phyloP scores from a whole-genome alignment of 2,888 invertebrate species.

The Meiosimyza decipiens region DNA sequence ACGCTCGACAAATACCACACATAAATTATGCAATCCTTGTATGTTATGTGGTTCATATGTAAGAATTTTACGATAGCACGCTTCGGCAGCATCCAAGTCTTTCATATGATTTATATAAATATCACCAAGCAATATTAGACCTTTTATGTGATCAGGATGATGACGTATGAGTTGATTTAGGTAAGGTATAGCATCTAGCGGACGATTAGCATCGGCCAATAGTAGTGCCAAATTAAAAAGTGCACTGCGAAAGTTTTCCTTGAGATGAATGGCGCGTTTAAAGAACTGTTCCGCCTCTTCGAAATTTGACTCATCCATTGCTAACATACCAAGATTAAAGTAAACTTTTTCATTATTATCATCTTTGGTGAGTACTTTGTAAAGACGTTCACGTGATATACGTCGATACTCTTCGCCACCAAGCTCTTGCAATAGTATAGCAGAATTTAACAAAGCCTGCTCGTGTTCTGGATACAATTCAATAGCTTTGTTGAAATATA shows the following conservation, averaged over 20 bases:
- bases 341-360: conserved; percentile 89
- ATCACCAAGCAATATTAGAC: conserved; percentile 91
- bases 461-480: conserved; percentile 94
- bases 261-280: conserved; percentile 86
- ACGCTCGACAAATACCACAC: conserved; percentile 94
- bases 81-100: conserved; percentile 93
- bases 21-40: conserved; percentile 94
- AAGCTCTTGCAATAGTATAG: conserved; percentile 91
- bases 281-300: conserved; percentile 92
- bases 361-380: conserved; percentile 76
- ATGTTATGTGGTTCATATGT: conserved; percentile 90
- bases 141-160: conserved; percentile 95
- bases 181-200: conserved; percentile 91
- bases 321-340: conserved; percentile 96
- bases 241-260: conserved; percentile 91
- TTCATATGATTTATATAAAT: conserved; percentile 96
- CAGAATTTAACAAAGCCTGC: conserved; percentile 94
- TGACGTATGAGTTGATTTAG: conserved; percentile 89
- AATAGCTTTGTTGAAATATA: conserved; percentile 92
- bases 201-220: conserved; percentile 87
- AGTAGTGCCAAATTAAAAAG: conserved; percentile 93
- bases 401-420: conserved; percentile 83
- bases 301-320: conserved; percentile 94
- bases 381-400: conserved; percentile 82
- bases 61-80: conserved; percentile 91